A percentile compares a stretch with the other conserved stretches of the same genome.
phyloP scores from a whole-genome alignment of 2,113 vertebrate species.

The Phylloscopus whistleri region DNA sequence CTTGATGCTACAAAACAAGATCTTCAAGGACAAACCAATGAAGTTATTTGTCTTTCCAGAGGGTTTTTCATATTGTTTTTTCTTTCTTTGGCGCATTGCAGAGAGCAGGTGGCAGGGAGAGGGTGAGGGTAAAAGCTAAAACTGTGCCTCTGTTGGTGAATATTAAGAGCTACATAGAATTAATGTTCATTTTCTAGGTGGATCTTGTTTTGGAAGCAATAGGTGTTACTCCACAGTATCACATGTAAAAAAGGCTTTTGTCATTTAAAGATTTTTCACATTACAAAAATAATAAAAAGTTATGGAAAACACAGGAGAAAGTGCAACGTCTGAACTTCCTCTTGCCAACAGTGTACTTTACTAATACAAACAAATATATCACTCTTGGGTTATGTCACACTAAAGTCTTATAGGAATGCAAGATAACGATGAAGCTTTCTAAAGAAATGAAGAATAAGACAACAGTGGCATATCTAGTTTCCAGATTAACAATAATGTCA shows the following conservation, averaged over 20 bases:
- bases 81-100: background rate
- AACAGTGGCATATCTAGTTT: background rate
- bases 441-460: background rate
- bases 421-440: background rate
- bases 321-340: background rate
- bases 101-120: background rate
- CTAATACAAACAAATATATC: background rate
- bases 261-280: background rate
- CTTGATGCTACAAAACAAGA: background rate
- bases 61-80: background rate
- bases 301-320: background rate
- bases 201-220: background rate
- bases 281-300: background rate
- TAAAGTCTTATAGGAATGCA: background rate
- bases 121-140: background rate
- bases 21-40: background rate
- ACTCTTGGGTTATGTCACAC: background rate
- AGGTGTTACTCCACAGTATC: background rate
- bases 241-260: background rate
- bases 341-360: background rate
- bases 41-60: background rate
- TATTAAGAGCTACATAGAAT: background rate
- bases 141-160: background rate
- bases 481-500: slow-evolving; percentile 20
- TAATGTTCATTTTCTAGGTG: background rate